A percentile compares a stretch with the other conserved stretches of the same genome.
phyloP scores from a whole-genome alignment of 2,797 vertebrate species.

The Sebastes matsubarae region DNA sequence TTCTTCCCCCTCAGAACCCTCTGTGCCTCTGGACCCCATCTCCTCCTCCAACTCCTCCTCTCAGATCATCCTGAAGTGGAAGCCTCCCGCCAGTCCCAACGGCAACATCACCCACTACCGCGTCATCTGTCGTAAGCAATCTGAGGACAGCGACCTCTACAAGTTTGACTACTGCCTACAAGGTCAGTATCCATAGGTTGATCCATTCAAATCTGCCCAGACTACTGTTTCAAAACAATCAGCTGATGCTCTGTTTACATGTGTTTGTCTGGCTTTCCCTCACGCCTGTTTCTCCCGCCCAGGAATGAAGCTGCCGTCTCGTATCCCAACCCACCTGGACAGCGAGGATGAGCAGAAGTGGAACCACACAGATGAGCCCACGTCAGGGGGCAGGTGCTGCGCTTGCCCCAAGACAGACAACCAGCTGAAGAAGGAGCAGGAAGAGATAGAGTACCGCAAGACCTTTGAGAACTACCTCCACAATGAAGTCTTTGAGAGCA shows the following conservation, averaged over 20 bases:
- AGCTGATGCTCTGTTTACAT: neutral
- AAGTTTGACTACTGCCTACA: conserved; percentile 96
- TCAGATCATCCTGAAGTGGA: conserved; percentile 97
- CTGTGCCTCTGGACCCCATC: conserved; percentile 92
- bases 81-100: conserved; percentile 92
- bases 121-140: conserved; percentile 91
- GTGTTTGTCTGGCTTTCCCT: neutral
- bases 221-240: neutral
- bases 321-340: conserved; percentile 81
- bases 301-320: conserved; percentile 94
- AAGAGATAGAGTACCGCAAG: conserved; percentile 93
- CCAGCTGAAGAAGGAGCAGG: conserved; percentile 93
- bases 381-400: conserved; percentile 85
- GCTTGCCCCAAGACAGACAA: conserved; percentile 94
- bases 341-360: conserved; percentile 80
- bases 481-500: conserved; percentile 94
- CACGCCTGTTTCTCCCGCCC: neutral
- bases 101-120: conserved; percentile 98
- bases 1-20: conserved; percentile 84
- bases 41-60: conserved; percentile 95
- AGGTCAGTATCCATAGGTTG: conserved; percentile 76
- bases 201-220: neutral
- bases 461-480: conserved; percentile 97
- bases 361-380: conserved; percentile 88
- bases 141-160: conserved; percentile 90